These are phyloP conservation scores for Amazonetta brasiliensis DNA, from an alignment of 2,797 vertebrate species.

Conservation along the genomic window DNA sequence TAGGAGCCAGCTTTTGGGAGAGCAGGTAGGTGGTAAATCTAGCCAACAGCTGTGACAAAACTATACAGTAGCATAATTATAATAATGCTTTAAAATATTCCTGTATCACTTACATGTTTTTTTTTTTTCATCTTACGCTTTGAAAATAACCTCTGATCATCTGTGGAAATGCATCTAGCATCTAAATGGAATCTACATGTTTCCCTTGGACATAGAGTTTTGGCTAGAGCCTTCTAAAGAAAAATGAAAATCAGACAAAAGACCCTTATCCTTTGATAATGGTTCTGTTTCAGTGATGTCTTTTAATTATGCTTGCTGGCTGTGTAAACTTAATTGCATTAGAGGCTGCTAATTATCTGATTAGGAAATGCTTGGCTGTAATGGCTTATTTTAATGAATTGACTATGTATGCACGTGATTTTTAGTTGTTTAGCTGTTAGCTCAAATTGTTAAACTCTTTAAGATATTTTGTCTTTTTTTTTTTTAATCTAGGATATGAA, in stretches of 20 bases:
- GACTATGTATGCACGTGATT: neutral
- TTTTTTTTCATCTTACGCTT: neutral
- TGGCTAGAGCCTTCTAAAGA: conserved; percentile 1
- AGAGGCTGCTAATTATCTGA: conserved; percentile 59
- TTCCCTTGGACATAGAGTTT: conserved; percentile 14
- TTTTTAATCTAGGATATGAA: neutral
- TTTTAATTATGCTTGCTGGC: conserved; percentile 37
- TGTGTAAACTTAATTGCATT: conserved; percentile 56
- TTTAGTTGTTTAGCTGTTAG: conserved; percentile 13
- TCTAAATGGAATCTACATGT: neutral
- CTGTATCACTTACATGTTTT: neutral
- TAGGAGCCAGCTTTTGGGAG: neutral
- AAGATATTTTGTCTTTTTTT: neutral
- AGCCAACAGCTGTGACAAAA: neutral
- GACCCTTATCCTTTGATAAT: neutral
- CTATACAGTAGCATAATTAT: neutral
- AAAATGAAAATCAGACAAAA: conserved; percentile 34
- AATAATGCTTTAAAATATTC: conserved; percentile 14
- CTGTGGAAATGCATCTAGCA: neutral
- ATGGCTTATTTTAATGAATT: conserved; percentile 51
- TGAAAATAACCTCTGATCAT: conserved; percentile 47
- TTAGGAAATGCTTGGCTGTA: conserved; percentile 47
- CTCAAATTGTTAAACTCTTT: conserved; percentile 7
- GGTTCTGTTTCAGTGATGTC: conserved; percentile 9
- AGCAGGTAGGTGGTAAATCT: neutral